A percentile compares a stretch with the other conserved stretches of the same genome.
Conservation (phyloP, 2,888 invertebrate genomes). For the Gonocerus acuteangulatus region DNA sequence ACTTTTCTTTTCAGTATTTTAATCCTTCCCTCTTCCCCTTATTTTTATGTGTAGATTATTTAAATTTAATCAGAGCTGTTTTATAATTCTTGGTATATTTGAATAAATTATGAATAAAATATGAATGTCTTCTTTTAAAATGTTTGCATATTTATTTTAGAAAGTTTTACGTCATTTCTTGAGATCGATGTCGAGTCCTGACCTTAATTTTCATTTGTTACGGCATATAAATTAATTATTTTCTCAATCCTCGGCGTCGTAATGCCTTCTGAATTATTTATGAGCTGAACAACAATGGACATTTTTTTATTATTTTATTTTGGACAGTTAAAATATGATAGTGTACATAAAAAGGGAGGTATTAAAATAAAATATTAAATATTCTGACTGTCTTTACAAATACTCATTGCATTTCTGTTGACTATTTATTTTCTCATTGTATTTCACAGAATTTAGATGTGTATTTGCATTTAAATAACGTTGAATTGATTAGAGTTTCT, state of each 20-base stretch:
- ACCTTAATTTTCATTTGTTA: constrained; percentile 1
- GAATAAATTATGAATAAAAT: constrained; percentile 11
- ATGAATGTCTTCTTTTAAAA: constrained; percentile 4
- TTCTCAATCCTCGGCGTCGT: background rate
- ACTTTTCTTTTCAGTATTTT: too few species aligned
- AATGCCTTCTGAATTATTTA: background rate
- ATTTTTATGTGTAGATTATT: background rate
- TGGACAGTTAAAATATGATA: too few species aligned
- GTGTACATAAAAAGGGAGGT: too few species aligned
- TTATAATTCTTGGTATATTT: background rate
- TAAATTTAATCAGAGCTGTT: background rate
- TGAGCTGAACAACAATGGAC: background rate
- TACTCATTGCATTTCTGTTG: too few species aligned
- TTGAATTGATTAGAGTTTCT: too few species aligned
- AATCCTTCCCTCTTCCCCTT: background rate
- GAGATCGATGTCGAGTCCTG: background rate
- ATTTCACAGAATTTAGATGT: too few species aligned
- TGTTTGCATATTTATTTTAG: constrained; percentile 5
- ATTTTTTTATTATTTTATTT: too few species aligned
- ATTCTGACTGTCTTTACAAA: too few species aligned
- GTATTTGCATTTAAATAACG: too few species aligned
- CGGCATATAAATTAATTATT: constrained; percentile 1
- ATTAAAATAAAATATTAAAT: too few species aligned
- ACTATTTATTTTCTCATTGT: too few species aligned
- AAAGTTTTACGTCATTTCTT: background rate